phyloP scores from a whole-genome alignment of 2,797 vertebrate species.

The Cuculus canorus region DNA sequence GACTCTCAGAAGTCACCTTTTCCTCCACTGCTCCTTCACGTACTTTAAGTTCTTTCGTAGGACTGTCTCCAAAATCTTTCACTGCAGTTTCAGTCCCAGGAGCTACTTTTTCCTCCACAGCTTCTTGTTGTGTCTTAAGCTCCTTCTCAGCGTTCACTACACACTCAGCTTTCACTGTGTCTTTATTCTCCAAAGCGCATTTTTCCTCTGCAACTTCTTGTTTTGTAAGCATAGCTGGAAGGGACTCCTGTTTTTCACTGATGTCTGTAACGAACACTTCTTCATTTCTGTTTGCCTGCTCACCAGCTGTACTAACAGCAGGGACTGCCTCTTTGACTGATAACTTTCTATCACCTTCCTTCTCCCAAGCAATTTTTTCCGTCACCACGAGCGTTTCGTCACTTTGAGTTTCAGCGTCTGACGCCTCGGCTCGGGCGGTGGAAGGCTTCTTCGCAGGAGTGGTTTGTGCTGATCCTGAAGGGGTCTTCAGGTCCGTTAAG shows the following conservation, averaged over 20 bases:
- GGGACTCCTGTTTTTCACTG: background rate
- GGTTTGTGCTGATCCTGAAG: conserved; percentile 75
- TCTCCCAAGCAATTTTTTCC: conserved; percentile 11
- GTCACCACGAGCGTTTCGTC: conserved; percentile 50
- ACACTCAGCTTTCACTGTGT: background rate
- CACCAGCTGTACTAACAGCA: background rate
- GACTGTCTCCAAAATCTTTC: background rate
- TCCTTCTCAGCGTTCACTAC: background rate
- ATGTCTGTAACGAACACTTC: background rate
- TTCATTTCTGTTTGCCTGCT: background rate
- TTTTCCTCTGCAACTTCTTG: conserved; percentile 4
- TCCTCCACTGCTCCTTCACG: background rate
- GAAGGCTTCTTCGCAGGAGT: conserved; percentile 74
- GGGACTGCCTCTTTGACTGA: background rate
- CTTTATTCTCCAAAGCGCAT: background rate
- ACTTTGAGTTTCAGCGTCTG: background rate
- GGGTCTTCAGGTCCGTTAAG: conserved; percentile 80
- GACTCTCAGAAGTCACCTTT: background rate
- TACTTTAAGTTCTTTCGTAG: background rate
- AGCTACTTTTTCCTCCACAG: background rate
- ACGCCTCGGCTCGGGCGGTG: background rate
- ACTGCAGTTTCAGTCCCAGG: background rate
- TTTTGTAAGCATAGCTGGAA: background rate
- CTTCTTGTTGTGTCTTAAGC: background rate
- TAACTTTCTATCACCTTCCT: background rate